Evolutionary conservation across 2,888 invertebrate genomes (phyloP), one percentile per base, ranked within the genome.

Genomic region (Epinotia bilunana): DNA sequence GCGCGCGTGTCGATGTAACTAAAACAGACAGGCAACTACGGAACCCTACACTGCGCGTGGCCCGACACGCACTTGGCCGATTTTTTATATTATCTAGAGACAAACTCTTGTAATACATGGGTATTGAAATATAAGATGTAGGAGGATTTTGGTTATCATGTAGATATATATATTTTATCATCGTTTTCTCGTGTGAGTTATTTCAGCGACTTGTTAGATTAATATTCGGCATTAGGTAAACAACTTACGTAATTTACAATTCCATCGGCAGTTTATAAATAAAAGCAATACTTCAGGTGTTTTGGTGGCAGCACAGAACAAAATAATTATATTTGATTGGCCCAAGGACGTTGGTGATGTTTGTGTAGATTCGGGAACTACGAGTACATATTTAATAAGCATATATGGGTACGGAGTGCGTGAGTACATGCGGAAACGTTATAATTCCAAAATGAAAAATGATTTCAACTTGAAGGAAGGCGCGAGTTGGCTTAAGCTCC

Each of bases 371-470:
- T 58, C 9, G 6, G 18, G 28, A 33, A n/a, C 1, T 74, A n/a
- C n/a, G n/a, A n/a, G n/a, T n/a, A 60, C 49, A 74, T 71, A 71
- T 74, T 71, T 65, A 60, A 71, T 71, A 71, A 39, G 20, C 28
- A 43, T 58, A 74, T 46, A n/a, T n/a, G n/a, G n/a, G n/a, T 55
- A 46, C 69, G 63, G 20, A 49, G 65, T 71, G 60, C 64, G 74
- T 74, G 68, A 67, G 55, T 67, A 49, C 20, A 58, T 33, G 53
- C 64, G 70, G 71, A 74, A 74, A 74, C 53, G 65, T 70, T 53
- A 65, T 55, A 71, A 71, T 74, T 74, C 74, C 60, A 70, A 73
- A 60, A 49, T 71, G 74, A 74, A 71, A 53, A 71, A 74, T 65
- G 65, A 55, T 58, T 49, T 57, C 11, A 74, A 39, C 33, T n/a